Evolutionary conservation across 2,888 invertebrate species (phyloP).

Genomic region (Notocelia uddmanniana): DNA sequence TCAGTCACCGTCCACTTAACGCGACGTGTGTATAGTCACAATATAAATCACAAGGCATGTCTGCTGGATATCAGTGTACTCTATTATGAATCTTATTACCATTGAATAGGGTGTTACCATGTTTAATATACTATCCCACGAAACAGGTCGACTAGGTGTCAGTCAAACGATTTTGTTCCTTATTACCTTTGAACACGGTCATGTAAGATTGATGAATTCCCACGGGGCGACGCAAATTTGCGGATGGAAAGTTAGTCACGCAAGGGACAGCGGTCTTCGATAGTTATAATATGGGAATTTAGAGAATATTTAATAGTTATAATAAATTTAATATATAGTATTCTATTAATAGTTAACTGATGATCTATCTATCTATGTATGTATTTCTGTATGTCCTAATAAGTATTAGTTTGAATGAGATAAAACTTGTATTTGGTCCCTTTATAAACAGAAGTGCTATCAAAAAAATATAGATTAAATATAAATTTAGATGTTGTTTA

Average conservation of each 20-base stretch:
- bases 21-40: conserved; percentile 28
- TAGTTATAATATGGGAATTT: conserved; percentile 15
- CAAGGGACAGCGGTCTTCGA: conserved; percentile 20
- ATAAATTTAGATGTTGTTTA: no score
- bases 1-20: conserved; percentile 34
- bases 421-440: not conserved
- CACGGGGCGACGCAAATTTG: conserved; percentile 28
- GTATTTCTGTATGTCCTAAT: no score
- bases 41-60: conserved; percentile 25
- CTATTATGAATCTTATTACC: conserved; percentile 9
- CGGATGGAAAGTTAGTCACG: conserved; percentile 45
- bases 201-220: conserved; percentile 23
- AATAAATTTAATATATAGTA: no score
- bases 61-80: not conserved
- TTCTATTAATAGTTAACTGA: no score
- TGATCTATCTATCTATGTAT: no score
- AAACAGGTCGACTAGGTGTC: conserved; percentile 20
- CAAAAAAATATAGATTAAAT: no score
- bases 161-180: conserved; percentile 18
- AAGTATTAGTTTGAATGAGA: not conserved
- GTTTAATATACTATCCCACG: conserved; percentile 17
- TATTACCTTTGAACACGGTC: conserved; percentile 28
- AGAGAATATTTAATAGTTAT: not conserved
- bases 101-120: not conserved
- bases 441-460: not conserved